Conservation (phyloP, 1,140 invertebrate genomes). For the Protaetia brevitarsis region DNA sequence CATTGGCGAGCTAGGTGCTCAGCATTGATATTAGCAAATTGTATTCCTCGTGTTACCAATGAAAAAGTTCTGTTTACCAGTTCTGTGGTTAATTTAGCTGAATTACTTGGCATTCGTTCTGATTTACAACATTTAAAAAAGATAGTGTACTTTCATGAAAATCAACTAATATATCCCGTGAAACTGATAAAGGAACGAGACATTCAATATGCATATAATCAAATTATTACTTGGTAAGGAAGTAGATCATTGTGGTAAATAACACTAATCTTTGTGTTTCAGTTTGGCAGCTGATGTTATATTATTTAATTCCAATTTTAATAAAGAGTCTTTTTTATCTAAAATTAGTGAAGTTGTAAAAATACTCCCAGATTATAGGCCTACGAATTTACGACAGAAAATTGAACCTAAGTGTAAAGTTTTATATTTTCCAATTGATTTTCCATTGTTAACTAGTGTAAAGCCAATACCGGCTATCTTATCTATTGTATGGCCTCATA, state of each 20-base stretch:
- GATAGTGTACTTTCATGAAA: conserved; percentile 78
- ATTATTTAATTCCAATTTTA: conserved; percentile 72
- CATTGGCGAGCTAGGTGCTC: conserved; percentile 72
- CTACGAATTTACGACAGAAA: conserved; percentile 55
- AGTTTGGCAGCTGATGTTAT: conserved; percentile 69
- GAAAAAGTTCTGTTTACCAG: conserved; percentile 64
- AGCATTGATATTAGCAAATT: conserved; percentile 61
- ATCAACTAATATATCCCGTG: conserved; percentile 73
- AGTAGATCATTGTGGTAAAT: conserved; percentile 9
- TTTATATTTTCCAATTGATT: conserved; percentile 64
- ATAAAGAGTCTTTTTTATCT: conserved; percentile 64
- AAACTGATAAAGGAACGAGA: conserved; percentile 65
- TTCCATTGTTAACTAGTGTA: conserved; percentile 40
- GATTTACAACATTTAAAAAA: conserved; percentile 61
- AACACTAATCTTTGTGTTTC: conserved; percentile 39
- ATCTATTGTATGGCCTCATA: conserved; percentile 73
- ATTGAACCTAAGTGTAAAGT: conserved; percentile 63
- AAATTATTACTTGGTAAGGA: conserved; percentile 67
- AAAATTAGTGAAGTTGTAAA: conserved; percentile 64
- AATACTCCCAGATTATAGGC: conserved; percentile 62
- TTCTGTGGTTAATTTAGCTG: conserved; percentile 70
- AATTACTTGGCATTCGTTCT: conserved; percentile 64
- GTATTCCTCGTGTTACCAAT: conserved; percentile 55
- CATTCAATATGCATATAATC: conserved; percentile 77
- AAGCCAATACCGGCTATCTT: conserved; percentile 27